Evolutionary conservation across 2,113 vertebrate species (phyloP).

Genomic region (Colius striatus): DNA sequence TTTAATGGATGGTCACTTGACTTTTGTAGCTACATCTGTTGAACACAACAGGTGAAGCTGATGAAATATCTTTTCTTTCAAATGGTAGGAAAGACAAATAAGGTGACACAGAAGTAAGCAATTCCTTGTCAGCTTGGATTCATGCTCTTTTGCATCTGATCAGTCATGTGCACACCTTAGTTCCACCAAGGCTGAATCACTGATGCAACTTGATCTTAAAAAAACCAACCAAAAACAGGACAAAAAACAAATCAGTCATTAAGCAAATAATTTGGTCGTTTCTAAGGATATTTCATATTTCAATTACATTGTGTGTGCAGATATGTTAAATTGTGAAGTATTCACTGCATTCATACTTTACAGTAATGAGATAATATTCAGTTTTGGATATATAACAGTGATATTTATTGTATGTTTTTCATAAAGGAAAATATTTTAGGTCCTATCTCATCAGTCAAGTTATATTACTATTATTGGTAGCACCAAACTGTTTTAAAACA

Average conservation of each 20-base stretch:
- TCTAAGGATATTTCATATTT: neutral
- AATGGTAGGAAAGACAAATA: slow-evolving; percentile 81
- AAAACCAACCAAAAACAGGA: neutral
- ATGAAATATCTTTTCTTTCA: slow-evolving; percentile 83
- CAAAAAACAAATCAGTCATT: neutral
- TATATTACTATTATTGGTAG: neutral
- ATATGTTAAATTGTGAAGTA: neutral
- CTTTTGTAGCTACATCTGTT: neutral
- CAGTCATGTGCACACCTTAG: neutral
- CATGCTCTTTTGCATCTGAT: neutral
- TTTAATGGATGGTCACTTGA: neutral
- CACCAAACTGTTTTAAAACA: neutral
- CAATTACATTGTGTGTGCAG: neutral
- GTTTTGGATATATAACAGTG: neutral
- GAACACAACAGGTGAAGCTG: slow-evolving; percentile 80
- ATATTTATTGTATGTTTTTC: neutral
- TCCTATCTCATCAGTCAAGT: neutral
- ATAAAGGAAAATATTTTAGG: neutral
- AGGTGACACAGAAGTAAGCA: slow-evolving; percentile 81
- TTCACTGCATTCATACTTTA: neutral
- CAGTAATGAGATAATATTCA: neutral
- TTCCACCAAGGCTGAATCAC: neutral
- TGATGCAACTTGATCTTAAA: neutral
- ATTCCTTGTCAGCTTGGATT: neutral
- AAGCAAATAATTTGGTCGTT: neutral